These are phyloP conservation scores for Tetranychus piercei DNA, from an alignment of 2,888 invertebrate species.

Conservation along the genomic window DNA sequence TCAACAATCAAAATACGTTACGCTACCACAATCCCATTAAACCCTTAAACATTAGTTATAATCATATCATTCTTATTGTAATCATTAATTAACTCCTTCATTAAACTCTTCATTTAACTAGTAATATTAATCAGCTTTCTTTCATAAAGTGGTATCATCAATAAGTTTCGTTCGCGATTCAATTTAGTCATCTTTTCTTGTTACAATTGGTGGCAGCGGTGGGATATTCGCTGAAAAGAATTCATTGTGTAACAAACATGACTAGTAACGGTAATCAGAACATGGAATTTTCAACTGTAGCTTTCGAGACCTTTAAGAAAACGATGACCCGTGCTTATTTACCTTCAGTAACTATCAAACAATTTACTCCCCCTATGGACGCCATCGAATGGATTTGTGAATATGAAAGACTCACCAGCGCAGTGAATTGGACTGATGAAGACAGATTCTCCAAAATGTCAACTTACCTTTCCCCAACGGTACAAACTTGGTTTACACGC, in stretches of 20 bases:
- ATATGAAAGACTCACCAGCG: background rate
- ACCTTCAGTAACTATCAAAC: background rate
- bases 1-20: too few species aligned
- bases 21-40: too few species aligned
- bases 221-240: background rate
- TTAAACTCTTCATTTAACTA: too few species aligned
- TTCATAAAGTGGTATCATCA: too few species aligned
- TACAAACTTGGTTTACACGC: background rate
- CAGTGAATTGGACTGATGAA: background rate
- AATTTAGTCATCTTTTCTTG: background rate
- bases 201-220: background rate
- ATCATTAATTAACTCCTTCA: too few species aligned
- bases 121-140: too few species aligned
- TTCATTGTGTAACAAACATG: background rate
- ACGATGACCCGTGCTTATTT: background rate
- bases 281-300: background rate
- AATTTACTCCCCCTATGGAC: background rate
- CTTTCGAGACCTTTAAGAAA: too few species aligned
- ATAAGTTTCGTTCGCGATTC: too few species aligned
- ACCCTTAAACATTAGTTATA: too few species aligned
- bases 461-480: background rate
- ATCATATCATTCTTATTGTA: too few species aligned
- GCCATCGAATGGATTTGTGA: background rate
- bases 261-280: background rate
- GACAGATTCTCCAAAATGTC: background rate